Evolutionary conservation across 1,140 invertebrate species (phyloP).

Genomic region (Macrotrachela quadricornifera): DNA sequence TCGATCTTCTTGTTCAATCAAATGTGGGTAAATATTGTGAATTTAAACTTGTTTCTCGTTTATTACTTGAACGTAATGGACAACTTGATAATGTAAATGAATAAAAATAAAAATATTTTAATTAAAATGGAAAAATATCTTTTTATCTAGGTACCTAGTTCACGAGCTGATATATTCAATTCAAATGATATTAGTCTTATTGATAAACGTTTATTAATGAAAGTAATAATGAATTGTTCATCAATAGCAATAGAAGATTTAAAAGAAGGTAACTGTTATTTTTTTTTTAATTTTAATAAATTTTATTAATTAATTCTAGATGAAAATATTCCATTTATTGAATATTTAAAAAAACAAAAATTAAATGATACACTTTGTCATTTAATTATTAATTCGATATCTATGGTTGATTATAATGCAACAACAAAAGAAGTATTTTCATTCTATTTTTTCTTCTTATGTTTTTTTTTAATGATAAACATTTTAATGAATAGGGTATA

Average conservation of each 20-base stretch:
- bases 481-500: slow-evolving; percentile 43
- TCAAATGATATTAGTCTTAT: slow-evolving; percentile 65
- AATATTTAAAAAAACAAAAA: slow-evolving; percentile 58
- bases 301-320: slow-evolving; percentile 18
- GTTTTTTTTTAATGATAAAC: slow-evolving; percentile 36
- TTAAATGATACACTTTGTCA: slow-evolving; percentile 65
- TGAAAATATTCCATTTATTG: slow-evolving; percentile 55
- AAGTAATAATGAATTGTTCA: slow-evolving; percentile 21
- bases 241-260: neutral
- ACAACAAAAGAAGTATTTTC: slow-evolving; percentile 35
- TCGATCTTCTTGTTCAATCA: slow-evolving; percentile 73
- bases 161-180: slow-evolving; percentile 75
- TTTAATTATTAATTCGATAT: slow-evolving; percentile 72
- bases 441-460: neutral
- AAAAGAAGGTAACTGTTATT: neutral
- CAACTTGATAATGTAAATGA: slow-evolving; percentile 18
- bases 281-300: slow-evolving; percentile 31
- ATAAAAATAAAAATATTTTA: slow-evolving; percentile 14
- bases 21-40: slow-evolving; percentile 87
- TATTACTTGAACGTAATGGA: slow-evolving; percentile 45
- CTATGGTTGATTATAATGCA: slow-evolving; percentile 52
- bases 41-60: slow-evolving; percentile 66
- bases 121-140: neutral
- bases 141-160: slow-evolving; percentile 57
- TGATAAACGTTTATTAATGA: slow-evolving; percentile 84